Conservation (phyloP, 2,113 vertebrate species). For the Cryptotis parvus region DNA sequence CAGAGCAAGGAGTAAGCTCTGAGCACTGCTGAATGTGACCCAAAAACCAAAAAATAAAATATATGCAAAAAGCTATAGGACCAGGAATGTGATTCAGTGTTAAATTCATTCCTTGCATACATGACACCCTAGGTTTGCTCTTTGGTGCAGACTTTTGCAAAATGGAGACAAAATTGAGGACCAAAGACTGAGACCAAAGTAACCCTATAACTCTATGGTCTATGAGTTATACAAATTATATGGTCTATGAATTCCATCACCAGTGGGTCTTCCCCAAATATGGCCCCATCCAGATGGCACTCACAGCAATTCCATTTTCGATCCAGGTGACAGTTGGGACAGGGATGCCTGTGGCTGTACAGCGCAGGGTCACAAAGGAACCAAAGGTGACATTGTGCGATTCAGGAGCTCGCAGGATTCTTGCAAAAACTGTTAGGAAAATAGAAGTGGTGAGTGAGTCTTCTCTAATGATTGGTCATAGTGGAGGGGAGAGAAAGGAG, state of each 20-base stretch:
- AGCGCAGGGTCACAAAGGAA: constrained; percentile 93
- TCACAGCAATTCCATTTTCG: constrained; percentile 97
- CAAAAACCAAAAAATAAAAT: too few species aligned
- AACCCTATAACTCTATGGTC: not conserved
- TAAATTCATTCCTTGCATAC: too few species aligned
- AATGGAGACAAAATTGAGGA: not conserved
- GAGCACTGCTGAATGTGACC: too few species aligned
- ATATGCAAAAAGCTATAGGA: too few species aligned
- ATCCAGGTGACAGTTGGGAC: constrained; percentile 96
- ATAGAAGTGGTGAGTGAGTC: constrained; percentile 49
- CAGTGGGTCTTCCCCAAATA: fast-evolving
- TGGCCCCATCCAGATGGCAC: constrained; percentile 74
- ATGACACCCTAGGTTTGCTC: too few species aligned
- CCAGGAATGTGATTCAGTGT: too few species aligned
- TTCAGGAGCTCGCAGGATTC: constrained; percentile 94
- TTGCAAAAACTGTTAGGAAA: constrained; percentile 92
- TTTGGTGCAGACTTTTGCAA: not conserved
- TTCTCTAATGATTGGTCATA: too few species aligned
- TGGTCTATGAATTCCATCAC: constrained; percentile 2
- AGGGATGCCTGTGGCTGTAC: constrained; percentile 94
- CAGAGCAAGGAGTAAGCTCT: too few species aligned
- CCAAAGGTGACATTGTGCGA: constrained; percentile 95
- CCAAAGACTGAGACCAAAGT: not conserved
- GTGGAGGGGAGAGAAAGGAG: too few species aligned
- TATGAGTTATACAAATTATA: too few species aligned